Base-by-base conservation (phyloP, 2,797 vertebrate genomes). In the Malacoraja senta region DNA sequence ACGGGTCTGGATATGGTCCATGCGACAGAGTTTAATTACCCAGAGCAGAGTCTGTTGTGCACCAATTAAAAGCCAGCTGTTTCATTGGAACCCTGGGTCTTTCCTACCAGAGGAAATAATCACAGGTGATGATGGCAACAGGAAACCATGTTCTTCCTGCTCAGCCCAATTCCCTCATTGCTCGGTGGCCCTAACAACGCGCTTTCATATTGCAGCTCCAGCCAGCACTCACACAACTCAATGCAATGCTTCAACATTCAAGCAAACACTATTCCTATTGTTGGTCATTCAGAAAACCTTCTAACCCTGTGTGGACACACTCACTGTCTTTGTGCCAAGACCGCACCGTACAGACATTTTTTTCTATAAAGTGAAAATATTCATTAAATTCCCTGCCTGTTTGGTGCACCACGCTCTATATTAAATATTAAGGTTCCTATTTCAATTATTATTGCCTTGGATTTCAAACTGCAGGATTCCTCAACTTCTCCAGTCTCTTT, bases 71-170 rank as follows among this genome's bases (percentile, higher is more conserved):
- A 92, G 90, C 71, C 71, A 92, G 90, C 84, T 92, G 90, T 92
- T 92, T 76, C 90, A 92, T n/a, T 92, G 90, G 90, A 92, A 53
- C 24, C 71, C 38, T 92, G 72, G 90, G 13, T 38, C 71, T 76
- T 92, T 92, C 71, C 90, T 76, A 76, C 71, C 68, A 92, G 71
- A 76, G 90, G 90, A 92, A 92, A 92, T 92, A 92, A 76, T 76
- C 90, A 92, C 90, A 92, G 90, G 90, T 92, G 90, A 92, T 92
- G 90, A 92, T 92, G 90, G 90, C 71, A 92, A 92, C 90, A 92
- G 90, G 90, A 92, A 92, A 92, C 68, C 90, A 92, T 92, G 53
- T 53, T 92, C 90, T 76, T 92, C 90, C 90, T 53, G 90, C 90
- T 53, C 58, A 3, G 35, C 8, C 65, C 19, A 68, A 38, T 91